These are phyloP conservation scores for Drosophila histrio DNA, from an alignment of 2,888 invertebrate genomes.

Conservation along the genomic window DNA sequence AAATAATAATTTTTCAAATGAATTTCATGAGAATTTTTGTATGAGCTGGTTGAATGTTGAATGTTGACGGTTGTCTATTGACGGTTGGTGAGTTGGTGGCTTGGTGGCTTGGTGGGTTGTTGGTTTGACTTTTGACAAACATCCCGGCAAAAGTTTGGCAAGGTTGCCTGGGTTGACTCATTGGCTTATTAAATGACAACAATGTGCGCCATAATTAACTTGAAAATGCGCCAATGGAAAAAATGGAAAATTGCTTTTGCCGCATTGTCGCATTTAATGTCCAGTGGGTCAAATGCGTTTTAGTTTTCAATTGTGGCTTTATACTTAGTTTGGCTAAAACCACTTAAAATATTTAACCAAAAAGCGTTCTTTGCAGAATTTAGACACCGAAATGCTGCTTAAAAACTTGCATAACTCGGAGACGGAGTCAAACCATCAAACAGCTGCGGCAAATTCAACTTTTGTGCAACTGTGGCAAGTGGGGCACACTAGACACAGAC, in stretches of 20 bases:
- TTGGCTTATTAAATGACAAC: slow-evolving; percentile 59
- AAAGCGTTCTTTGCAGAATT: slow-evolving; percentile 26
- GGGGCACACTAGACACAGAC: slow-evolving; percentile 47
- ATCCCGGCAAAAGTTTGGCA: slow-evolving; percentile 37
- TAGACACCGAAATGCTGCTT: slow-evolving; percentile 35
- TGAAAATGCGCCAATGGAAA: slow-evolving; percentile 58
- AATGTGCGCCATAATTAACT: slow-evolving; percentile 68
- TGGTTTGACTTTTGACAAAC: slow-evolving; percentile 4
- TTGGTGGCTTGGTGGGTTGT: neutral
- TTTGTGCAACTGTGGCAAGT: slow-evolving; percentile 14
- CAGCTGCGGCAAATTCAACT: slow-evolving; percentile 62
- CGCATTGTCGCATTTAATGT: slow-evolving; percentile 2
- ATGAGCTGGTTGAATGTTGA: slow-evolving; percentile 45
- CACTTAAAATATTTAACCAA: slow-evolving; percentile 74
- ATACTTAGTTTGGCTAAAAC: slow-evolving; percentile 67
- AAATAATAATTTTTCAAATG: slow-evolving; percentile 45
- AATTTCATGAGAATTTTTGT: slow-evolving; percentile 52
- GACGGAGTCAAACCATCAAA: slow-evolving; percentile 59
- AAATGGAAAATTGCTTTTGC: slow-evolving; percentile 40
- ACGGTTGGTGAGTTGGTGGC: neutral
- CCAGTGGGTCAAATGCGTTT: slow-evolving; percentile 71
- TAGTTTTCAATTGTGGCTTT: slow-evolving; percentile 47
- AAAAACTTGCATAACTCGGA: slow-evolving; percentile 68
- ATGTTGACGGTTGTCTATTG: neutral
- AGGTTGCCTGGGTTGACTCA: slow-evolving; percentile 57